Evolutionary conservation across 2,113 vertebrate species (phyloP).

Genomic region (Rattus rattus): DNA sequence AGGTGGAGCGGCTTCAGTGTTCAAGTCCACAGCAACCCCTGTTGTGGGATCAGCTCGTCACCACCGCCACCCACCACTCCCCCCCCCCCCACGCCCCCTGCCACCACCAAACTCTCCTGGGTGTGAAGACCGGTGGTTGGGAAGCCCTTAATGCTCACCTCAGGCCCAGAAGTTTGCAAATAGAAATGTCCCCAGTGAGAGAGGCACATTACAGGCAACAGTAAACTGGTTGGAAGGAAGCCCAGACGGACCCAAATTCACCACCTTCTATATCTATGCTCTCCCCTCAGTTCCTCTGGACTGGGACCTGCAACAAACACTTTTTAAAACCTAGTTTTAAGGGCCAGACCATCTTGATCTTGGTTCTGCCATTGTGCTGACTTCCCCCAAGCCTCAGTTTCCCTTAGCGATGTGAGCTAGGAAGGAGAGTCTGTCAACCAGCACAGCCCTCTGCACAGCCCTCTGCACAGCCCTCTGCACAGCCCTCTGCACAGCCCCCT

Average conservation of each 20-base stretch:
- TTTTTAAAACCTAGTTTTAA: background rate
- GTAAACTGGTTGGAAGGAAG: background rate
- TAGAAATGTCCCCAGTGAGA: background rate
- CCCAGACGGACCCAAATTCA: background rate
- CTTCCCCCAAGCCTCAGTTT: background rate
- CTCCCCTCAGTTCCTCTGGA: background rate
- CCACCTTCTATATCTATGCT: background rate
- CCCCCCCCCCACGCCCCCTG: background rate
- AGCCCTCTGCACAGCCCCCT: background rate
- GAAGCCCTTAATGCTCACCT: background rate
- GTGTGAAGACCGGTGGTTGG: background rate
- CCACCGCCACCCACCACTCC: background rate
- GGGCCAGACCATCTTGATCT: no score
- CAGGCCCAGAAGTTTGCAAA: background rate
- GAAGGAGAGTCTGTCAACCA: background rate
- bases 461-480: background rate
- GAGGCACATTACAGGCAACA: accelerated
- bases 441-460: background rate
- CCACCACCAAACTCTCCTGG: background rate
- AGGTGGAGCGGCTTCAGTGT: background rate
- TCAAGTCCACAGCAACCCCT: background rate
- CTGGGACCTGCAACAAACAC: background rate
- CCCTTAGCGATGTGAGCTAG: background rate
- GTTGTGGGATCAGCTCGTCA: accelerated
- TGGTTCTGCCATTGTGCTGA: background rate